Base-by-base conservation (phyloP, 2,113 vertebrate genomes). In the Chionomys nivalis region DNA sequence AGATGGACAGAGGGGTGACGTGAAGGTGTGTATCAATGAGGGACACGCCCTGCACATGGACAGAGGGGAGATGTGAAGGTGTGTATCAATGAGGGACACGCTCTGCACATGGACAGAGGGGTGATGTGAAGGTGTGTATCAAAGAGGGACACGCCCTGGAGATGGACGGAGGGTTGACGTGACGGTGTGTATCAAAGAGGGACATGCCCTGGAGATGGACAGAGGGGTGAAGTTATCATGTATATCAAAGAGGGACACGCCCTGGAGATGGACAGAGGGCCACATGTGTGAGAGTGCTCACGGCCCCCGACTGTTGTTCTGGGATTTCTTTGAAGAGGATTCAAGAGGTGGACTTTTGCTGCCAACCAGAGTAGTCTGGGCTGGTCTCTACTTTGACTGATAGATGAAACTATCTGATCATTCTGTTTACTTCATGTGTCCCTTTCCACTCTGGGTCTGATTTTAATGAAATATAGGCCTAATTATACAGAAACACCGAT, bases 61-160 rank as follows among this genome's bases (percentile, higher is more conserved):
- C 26, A 47, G 58, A 33, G 13, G 24, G 61, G 12, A 8, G 44
- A 61, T 16, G 36, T 10, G 12, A 26, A 2, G 17, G 1, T 44
- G 14, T 42, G 6, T 9, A 85, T 0, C 42, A 65, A 31, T 10
- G 58, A 85, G 58, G 12, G 39, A 12, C 31, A 11, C 9, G 10
- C 26, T 19, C 26, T 65, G 58, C 9, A 21, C 61, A 66, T 1
- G 3, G 55, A 28, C 55, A 55, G 55, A 55, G 55, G 55, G 55
- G 55, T 55, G 55, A 55, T 0, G 16, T 55, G 14, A 5, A 0
- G 1, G 0, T 55, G 55, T 55, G 4, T 17, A 55, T 16, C 55
- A 55, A 55, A 14, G 52, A 55, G 55, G 3, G 55, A 55, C 55
- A 55, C 55, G 14, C 55, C 17, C 55, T 19, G 55, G 4, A 58